These are phyloP conservation scores for Zosterops pallidus DNA, from an alignment of 2,113 vertebrate genomes.

Conservation along the genomic window DNA sequence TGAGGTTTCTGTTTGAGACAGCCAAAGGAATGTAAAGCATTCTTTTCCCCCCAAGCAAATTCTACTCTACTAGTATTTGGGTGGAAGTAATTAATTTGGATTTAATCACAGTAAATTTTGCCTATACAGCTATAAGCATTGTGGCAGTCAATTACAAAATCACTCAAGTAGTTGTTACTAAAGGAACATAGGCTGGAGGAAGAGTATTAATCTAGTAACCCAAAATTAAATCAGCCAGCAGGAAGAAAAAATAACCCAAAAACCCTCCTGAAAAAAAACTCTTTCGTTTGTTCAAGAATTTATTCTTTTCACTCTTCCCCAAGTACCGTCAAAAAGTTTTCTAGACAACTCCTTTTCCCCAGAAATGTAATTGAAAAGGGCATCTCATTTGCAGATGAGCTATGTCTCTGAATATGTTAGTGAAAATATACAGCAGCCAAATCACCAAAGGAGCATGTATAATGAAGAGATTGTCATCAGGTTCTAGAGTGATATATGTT, in stretches of 20 bases:
- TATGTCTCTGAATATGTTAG: neutral
- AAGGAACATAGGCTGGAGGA: neutral
- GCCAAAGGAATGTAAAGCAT: neutral
- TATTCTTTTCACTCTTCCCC: neutral
- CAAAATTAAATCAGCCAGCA: neutral
- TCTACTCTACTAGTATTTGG: neutral
- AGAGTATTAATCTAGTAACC: neutral
- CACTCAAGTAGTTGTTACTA: neutral
- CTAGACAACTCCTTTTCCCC: neutral
- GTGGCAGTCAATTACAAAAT: neutral
- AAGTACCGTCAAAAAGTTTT: neutral
- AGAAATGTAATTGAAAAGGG: neutral
- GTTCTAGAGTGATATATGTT: neutral
- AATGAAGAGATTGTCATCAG: neutral
- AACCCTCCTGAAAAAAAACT: neutral
- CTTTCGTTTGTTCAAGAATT: neutral
- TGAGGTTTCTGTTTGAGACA: neutral
- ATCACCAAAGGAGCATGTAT: neutral
- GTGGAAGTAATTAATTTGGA: constrained; percentile 11
- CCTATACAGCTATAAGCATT: neutral
- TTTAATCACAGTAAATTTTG: constrained; percentile 4
- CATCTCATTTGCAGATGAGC: constrained; percentile 20
- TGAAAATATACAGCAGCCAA: neutral
- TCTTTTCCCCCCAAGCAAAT: neutral
- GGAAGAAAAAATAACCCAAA: neutral